Conservation (phyloP, 2,113 vertebrate species). For the Capreolus pygargus region DNA sequence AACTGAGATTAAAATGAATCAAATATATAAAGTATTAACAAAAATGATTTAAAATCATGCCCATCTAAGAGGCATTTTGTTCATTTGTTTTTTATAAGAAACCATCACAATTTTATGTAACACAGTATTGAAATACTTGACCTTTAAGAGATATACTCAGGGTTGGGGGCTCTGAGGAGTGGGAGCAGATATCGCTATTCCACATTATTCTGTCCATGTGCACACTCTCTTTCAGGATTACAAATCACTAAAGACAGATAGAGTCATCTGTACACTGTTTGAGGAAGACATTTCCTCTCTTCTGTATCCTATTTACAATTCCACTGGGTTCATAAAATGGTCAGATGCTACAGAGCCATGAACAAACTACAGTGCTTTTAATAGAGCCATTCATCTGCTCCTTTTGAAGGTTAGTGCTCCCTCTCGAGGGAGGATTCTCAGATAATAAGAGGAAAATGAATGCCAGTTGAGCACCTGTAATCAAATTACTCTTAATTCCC, state of each 20-base stretch:
- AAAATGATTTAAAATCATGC: neutral
- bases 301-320: constrained; percentile 73
- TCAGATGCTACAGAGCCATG: constrained; percentile 71
- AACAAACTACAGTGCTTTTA: constrained; percentile 77
- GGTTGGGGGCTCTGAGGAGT: accelerated
- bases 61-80: neutral
- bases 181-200: neutral
- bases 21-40: neutral
- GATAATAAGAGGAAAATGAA: constrained; percentile 83
- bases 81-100: constrained; percentile 25
- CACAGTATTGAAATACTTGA: neutral
- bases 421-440: constrained; percentile 75
- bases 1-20: neutral
- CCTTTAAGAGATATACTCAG: neutral
- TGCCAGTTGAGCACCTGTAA: constrained; percentile 80
- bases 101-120: neutral
- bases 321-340: constrained; percentile 72
- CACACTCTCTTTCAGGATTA: constrained; percentile 47
- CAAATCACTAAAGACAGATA: constrained; percentile 66
- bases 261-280: constrained; percentile 44
- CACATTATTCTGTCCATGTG: neutral
- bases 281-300: constrained; percentile 68
- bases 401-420: constrained; percentile 77
- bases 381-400: constrained; percentile 80
- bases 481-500: constrained; percentile 82